A percentile compares a stretch with the other conserved stretches of the same genome.
Conservation (phyloP, 2,113 vertebrate species). For the Cyphomyrus discorhynchus region DNA sequence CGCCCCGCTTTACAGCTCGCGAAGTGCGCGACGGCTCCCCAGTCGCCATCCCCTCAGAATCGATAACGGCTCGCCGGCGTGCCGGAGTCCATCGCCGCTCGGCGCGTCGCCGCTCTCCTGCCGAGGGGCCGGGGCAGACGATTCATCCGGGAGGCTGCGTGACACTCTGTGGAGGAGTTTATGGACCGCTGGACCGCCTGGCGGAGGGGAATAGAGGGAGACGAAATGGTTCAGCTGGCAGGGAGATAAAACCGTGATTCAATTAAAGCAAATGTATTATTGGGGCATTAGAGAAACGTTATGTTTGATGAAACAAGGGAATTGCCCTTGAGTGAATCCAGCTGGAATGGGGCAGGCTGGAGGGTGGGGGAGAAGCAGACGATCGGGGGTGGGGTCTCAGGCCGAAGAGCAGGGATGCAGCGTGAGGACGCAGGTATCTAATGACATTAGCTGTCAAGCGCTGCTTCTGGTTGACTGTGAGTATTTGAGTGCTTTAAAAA, state of each 20-base stretch:
- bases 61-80: neutral
- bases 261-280: constrained; percentile 16
- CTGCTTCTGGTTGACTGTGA: neutral
- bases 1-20: neutral
- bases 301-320: constrained; percentile 11
- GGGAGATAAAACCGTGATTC: constrained; percentile 9
- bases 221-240: neutral
- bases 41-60: neutral
- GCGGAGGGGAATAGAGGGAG: neutral
- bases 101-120: neutral
- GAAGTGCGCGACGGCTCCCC: neutral
- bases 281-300: constrained; percentile 5
- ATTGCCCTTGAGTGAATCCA: constrained; percentile 4
- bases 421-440: neutral
- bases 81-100: neutral
- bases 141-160: neutral
- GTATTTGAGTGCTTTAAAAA: neutral
- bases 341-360: neutral
- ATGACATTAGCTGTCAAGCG: neutral
- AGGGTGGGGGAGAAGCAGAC: neutral
- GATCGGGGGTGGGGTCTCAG: neutral
- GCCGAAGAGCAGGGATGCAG: neutral
- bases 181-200: neutral
- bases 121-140: neutral
- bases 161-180: neutral